phyloP scores from a whole-genome alignment of 2,888 invertebrate species.

The Apeira syringaria region DNA sequence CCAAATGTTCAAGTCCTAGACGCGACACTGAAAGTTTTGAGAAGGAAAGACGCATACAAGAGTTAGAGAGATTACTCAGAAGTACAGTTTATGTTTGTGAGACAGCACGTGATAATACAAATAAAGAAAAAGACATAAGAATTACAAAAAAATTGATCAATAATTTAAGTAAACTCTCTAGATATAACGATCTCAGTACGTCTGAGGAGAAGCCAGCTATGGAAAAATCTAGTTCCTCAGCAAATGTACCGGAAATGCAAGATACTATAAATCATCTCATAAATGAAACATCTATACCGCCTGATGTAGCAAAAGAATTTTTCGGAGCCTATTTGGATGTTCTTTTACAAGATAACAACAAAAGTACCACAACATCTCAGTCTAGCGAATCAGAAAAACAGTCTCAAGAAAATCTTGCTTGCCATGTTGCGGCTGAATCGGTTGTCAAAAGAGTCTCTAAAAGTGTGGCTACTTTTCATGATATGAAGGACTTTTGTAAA shows the following conservation, averaged over 20 bases:
- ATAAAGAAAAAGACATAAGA: conserved; percentile 57
- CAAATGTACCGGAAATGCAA: conserved; percentile 55
- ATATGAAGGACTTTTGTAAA: conserved; percentile 10
- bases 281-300: conserved; percentile 54
- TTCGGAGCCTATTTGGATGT: conserved; percentile 59
- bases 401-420: conserved; percentile 30
- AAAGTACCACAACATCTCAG: conserved; percentile 37
- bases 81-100: conserved; percentile 66
- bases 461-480: conserved; percentile 45
- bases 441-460: conserved; percentile 52
- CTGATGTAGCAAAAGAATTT: conserved; percentile 59
- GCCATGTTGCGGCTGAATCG: conserved; percentile 57
- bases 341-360: conserved; percentile 44
- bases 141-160: conserved; percentile 60
- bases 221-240: conserved; percentile 51
- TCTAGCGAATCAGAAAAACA: conserved; percentile 42
- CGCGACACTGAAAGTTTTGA: conserved; percentile 48
- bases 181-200: conserved; percentile 25
- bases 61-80: conserved; percentile 62
- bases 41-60: conserved; percentile 61
- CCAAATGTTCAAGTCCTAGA: conserved; percentile 28
- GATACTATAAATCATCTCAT: conserved; percentile 61
- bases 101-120: conserved; percentile 39
- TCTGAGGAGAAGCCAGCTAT: conserved; percentile 24
- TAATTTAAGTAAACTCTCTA: conserved; percentile 47